Conservation (phyloP, 2,113 vertebrate genomes). For the Nothocercus julius region DNA sequence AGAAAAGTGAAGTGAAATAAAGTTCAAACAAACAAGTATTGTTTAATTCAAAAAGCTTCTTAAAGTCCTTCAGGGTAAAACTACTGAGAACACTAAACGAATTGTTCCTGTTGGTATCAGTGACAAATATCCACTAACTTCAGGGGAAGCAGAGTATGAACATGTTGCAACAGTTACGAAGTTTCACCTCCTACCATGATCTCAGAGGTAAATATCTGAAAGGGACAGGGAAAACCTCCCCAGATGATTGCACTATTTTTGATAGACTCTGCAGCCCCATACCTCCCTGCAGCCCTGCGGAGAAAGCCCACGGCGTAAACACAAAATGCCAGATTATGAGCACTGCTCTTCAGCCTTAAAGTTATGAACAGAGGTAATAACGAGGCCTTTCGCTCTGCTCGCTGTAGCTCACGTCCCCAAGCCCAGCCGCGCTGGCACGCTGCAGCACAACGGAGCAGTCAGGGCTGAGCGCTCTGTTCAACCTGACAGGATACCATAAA, state of each 20-base stretch:
- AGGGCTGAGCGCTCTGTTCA: background rate
- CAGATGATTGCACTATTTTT: rapidly evolving
- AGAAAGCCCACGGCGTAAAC: background rate
- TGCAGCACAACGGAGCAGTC: background rate
- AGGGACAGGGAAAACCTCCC: background rate
- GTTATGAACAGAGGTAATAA: background rate
- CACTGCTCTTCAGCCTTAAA: background rate
- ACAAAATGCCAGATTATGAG: background rate
- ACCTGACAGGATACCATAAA: slow-evolving; percentile 29
- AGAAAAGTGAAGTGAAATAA: background rate
- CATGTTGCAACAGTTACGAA: background rate
- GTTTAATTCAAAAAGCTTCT: background rate
- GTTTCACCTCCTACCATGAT: background rate
- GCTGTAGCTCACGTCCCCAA: background rate
- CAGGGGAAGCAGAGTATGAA: background rate
- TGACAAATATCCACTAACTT: background rate
- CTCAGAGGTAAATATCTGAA: background rate
- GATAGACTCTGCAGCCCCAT: background rate
- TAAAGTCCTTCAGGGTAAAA: background rate
- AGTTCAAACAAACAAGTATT: background rate
- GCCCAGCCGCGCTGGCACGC: rapidly evolving
- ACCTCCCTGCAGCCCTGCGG: background rate
- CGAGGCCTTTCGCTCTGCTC: background rate
- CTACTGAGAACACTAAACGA: background rate
- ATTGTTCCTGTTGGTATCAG: background rate